These are phyloP conservation scores for Platycheirus albimanus DNA, from an alignment of 2,888 invertebrate species.

Conservation along the genomic window DNA sequence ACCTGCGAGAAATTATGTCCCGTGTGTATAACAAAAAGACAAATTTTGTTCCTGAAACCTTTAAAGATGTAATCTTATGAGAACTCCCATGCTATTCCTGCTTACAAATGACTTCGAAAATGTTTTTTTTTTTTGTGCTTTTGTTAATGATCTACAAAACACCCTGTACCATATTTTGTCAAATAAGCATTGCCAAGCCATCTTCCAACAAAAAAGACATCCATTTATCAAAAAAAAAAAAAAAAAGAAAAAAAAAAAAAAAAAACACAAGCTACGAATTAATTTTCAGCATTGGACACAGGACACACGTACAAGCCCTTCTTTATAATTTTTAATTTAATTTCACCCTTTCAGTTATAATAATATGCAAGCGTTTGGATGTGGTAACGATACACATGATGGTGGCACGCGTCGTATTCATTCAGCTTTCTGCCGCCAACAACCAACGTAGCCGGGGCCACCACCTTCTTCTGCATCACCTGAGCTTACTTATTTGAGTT, in stretches of 20 bases:
- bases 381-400: constrained; percentile 46
- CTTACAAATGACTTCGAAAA: too few relatives aligned
- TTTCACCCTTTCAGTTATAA: constrained; percentile 70
- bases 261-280: constrained; percentile 32
- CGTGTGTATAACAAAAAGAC: too few relatives aligned
- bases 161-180: neutral
- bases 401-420: constrained; percentile 62
- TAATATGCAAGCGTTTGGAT: constrained; percentile 61
- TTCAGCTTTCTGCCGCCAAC: neutral
- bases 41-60: too few relatives aligned
- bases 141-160: neutral
- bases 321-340: constrained; percentile 74
- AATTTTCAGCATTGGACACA: too few relatives aligned
- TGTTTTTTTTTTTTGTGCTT: too few relatives aligned
- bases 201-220: neutral
- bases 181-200: constrained; percentile 10
- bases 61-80: too few relatives aligned
- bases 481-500: constrained; percentile 46
- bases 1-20: too few relatives aligned
- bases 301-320: constrained; percentile 60
- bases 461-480: constrained; percentile 16
- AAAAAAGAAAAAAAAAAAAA: neutral
- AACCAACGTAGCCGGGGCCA: too few relatives aligned
- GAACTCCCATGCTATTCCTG: too few relatives aligned
- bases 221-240: neutral